Conservation (phyloP, 2,113 vertebrate genomes). For the Alectura lathami region DNA sequence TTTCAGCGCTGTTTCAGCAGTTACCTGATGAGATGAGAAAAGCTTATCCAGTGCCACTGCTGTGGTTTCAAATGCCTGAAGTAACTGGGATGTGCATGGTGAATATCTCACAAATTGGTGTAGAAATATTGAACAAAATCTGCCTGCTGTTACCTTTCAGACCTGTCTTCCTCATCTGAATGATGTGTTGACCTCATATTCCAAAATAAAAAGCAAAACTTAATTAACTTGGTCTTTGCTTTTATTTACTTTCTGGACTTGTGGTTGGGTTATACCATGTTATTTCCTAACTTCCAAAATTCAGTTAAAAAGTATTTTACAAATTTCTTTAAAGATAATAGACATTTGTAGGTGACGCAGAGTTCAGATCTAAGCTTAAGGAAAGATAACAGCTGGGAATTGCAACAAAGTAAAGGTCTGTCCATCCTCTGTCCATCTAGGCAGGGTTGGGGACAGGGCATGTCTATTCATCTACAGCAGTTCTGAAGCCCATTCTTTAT, state of each 20-base stretch:
- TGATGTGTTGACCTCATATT: background rate
- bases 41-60: background rate
- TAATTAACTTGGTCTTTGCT: background rate
- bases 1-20: background rate
- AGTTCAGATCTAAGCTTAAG: background rate
- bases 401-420: background rate
- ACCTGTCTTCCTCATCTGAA: background rate
- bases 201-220: background rate
- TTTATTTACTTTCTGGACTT: background rate
- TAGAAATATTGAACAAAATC: background rate
- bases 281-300: background rate
- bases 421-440: too few relatives aligned
- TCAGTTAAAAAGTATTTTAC: background rate
- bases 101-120: background rate
- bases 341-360: background rate
- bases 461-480: background rate
- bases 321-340: background rate
- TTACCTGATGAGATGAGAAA: background rate
- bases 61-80: background rate
- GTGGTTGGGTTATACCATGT: background rate
- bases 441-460: accelerated
- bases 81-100: background rate
- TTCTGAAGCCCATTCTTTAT: background rate
- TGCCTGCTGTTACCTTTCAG: background rate
- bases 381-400: accelerated